These are phyloP conservation scores for Esox lucius DNA, from an alignment of 2,797 vertebrate genomes.

Conservation along the genomic window DNA sequence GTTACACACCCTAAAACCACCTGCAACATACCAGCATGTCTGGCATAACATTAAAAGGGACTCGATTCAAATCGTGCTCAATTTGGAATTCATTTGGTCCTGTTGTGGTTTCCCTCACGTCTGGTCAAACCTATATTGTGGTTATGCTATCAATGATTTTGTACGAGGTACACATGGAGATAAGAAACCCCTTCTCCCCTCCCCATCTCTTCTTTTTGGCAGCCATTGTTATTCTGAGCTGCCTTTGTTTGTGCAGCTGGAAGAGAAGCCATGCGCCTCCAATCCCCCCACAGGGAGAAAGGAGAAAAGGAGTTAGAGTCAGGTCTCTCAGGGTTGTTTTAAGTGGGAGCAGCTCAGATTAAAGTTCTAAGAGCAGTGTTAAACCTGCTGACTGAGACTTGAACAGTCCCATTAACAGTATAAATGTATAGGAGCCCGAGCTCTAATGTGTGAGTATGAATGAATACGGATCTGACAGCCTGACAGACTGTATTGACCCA, in stretches of 20 bases:
- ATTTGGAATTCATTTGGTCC: slow-evolving; percentile 59
- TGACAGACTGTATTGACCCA: background rate
- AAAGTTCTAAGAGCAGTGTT: slow-evolving; percentile 25
- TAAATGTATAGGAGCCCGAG: slow-evolving; percentile 25
- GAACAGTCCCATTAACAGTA: slow-evolving; percentile 34
- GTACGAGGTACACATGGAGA: slow-evolving; percentile 66
- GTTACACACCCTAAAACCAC: slow-evolving; percentile 56
- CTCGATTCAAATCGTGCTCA: background rate
- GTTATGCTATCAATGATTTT: slow-evolving; percentile 25
- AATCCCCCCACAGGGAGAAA: slow-evolving; percentile 41
- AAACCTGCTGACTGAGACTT: slow-evolving; percentile 43
- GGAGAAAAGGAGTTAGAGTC: slow-evolving; percentile 41
- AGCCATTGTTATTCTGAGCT: slow-evolving; percentile 66
- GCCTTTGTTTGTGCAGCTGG: slow-evolving; percentile 81
- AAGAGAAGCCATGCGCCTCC: slow-evolving; percentile 45
- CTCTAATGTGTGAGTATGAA: slow-evolving; percentile 33
- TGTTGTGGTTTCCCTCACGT: slow-evolving; percentile 60
- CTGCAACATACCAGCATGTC: slow-evolving; percentile 66
- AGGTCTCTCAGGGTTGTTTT: slow-evolving; percentile 46
- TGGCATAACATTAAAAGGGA: slow-evolving; percentile 33
- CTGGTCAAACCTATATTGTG: slow-evolving; percentile 38
- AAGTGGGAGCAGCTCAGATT: slow-evolving; percentile 32
- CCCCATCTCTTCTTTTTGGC: slow-evolving; percentile 42
- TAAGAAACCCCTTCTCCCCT: slow-evolving; percentile 26
- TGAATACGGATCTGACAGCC: slow-evolving; percentile 16